Base-by-base conservation (phyloP, 2,888 invertebrate genomes). In the Scaeva pyrastri region DNA sequence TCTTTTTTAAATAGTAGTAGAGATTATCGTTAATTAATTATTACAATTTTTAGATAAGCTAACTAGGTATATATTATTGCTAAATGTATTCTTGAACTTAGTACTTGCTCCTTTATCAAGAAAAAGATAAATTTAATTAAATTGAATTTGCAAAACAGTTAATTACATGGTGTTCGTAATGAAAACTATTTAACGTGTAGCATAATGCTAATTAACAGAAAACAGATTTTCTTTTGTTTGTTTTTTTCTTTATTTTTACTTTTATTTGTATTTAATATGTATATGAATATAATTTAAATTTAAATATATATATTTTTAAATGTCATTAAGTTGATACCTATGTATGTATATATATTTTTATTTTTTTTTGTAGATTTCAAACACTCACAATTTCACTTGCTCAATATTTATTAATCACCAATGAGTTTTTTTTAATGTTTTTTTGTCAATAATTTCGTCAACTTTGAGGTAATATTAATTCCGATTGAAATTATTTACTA, bases 401-500 rank as follows among this genome's bases (percentile, higher is more conserved):
- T 83, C 72, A 64, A 64, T 79, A 72, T 19, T 56, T 21, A 70
- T 81, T 66, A 84, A 80, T 87, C 87, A 84, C 87, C 84, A 79
- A 84, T 84, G 76, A 84, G 73, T 87, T 84, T 82, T 31, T 23
- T 11, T 39, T 39, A 39, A 39, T 60, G 60, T 73, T 55, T 45
- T 55, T 56, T 43, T 68, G 73, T 58, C 31, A 83, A 70, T 74
- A 62, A 73, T 84, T 84, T 87, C 72, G 62, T 83, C 79, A 79
- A 87, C 84, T 70, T 80, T 87, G 80, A 84, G 84, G 84, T 87
- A 84, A 79, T 83, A 70, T 79, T 75, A 79, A 87, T 84, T 87
- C 76, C 76, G 36, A 84, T 62, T 83, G 48, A 68, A 80, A 73
- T 87, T 83, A 55, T 56, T 39, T 66, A 23, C 26, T 48, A 23